Base-by-base conservation (phyloP, 2,888 invertebrate species). In the Xestia sexstrigata region DNA sequence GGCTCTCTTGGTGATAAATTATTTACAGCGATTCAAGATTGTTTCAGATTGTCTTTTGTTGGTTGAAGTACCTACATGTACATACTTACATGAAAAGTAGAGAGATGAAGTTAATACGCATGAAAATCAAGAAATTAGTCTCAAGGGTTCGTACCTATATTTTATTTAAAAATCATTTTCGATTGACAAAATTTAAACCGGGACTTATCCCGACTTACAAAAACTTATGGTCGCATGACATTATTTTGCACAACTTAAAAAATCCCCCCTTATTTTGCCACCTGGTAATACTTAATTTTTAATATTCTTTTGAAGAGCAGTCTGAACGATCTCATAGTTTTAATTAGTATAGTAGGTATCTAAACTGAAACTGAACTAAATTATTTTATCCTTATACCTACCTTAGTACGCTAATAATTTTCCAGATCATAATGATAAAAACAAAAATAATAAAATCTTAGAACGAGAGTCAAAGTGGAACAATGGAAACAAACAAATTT, bases 401-500 rank as follows among this genome's bases (percentile, higher is more conserved):
- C 39, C 13, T 35, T 63, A 23, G 6, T 42, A n/a, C n/a, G 8
- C n/a, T 65, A n/a, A 23, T 26, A 1, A 30, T 63, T 42, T 60
- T 26, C 42, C 17, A 6, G 5, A 30, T n/a, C 1, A 30, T 20
- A 70, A 74, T n/a, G 17, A 45, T n/a, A 8, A 45, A 13, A 65
- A 3, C 11, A 13, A 9, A 73, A 62, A 49, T 49, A 65, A 52
- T 26, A 55, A 70, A 62, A 49, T 70, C n/a, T 45, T 26, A n/a
- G 23, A 70, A 74, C 72, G 68, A 78, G 70, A 79, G 71, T 52
- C 65, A 79, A 65, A 86, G 73, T 78, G 63, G 30, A 76, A 83
- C 89, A 95, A 90, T 96, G 96, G 95, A 95, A 93, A 95, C 95
- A 79, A 68, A 82, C 90, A 81, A 83, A 85, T 86, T 89, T 90